Evolutionary conservation across 2,888 invertebrate genomes (phyloP).

Genomic region (Polydrusus pterygomalis): DNA sequence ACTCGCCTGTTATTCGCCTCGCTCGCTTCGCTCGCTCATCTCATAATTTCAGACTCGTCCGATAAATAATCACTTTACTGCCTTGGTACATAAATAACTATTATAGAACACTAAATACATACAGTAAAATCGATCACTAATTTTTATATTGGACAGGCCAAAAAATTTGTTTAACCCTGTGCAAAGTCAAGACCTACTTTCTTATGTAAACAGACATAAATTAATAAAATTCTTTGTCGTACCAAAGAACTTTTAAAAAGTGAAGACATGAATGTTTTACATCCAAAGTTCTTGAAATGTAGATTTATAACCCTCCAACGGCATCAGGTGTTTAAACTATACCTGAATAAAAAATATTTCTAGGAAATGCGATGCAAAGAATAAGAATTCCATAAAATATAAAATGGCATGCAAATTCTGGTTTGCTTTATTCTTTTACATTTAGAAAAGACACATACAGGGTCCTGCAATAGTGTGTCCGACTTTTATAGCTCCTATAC

Average conservation of each 20-base stretch:
- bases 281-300: constrained; percentile 9
- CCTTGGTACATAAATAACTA: too few species aligned
- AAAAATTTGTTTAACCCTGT: too few species aligned
- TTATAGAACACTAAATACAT: too few species aligned
- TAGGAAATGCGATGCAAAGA: background rate
- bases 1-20: too few species aligned
- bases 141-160: too few species aligned
- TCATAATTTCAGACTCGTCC: too few species aligned
- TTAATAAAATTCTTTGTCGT: constrained; percentile 15
- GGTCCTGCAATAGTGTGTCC: too few species aligned
- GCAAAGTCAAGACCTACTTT: background rate
- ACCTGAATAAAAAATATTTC: constrained; percentile 6
- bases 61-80: too few species aligned
- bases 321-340: constrained; percentile 19
- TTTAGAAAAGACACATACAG: too few species aligned
- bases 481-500: too few species aligned
- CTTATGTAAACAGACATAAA: constrained; percentile 13
- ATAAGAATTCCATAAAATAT: background rate
- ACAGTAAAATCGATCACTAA: too few species aligned
- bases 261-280: background rate
- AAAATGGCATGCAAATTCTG: background rate
- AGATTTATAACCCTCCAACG: constrained; percentile 4
- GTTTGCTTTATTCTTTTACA: background rate
- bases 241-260: background rate
- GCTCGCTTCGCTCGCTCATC: too few species aligned